Evolutionary conservation across 1,140 invertebrate species (phyloP), one percentile per base, ranked within the genome.

Genomic region (Apis dorsata): DNA sequence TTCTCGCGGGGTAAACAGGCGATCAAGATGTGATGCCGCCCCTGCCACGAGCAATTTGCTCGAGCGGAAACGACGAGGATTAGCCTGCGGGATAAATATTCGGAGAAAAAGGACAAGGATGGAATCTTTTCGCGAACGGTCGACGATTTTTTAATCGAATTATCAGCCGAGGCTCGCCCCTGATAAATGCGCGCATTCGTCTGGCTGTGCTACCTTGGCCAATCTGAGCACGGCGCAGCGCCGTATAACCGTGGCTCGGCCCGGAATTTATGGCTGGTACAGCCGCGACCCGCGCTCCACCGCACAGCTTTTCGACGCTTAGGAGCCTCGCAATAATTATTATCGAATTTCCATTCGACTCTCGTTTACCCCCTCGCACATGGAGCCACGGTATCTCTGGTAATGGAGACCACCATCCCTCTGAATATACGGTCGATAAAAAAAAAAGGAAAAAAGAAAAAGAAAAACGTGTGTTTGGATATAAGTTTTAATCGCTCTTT

Each of bases 301-400:
- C 34, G 44, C 73, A n/a, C 59, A 71, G 86, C 86, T 81, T 88
- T 88, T 85, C 87, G 60, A 85, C 83, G 79, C 59, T 84, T 62
- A 13, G 34, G n/a, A 44, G 77, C 62, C 55, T 28, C 66, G 83
- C 75, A 87, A 86, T 86, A 90, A 92, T 91, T 90, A 90, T 92
- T 91, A 92, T 91, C 88, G 90, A 89, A 89, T 91, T 91, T 89
- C 88, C 88, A 92, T 91, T 91, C 84, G 88, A 90, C 84, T 91
- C 89, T 91, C 89, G 89, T 90, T 91, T 87, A 81, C 79, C 82
- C 86, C 74, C 81, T 74, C 34, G 34, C 34, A 65, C 65, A 75
- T 63, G n/a, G n/a, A 24, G 59, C 24, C 44, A 15, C 49, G 65
- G 34, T 86, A 80, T 74, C 73, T 77, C 24, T 49, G 62, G 49